A percentile compares a stretch with the other conserved stretches of the same genome.
Conservation (phyloP, 1,140 invertebrate species). For the Muscidifurax raptorellus region DNA sequence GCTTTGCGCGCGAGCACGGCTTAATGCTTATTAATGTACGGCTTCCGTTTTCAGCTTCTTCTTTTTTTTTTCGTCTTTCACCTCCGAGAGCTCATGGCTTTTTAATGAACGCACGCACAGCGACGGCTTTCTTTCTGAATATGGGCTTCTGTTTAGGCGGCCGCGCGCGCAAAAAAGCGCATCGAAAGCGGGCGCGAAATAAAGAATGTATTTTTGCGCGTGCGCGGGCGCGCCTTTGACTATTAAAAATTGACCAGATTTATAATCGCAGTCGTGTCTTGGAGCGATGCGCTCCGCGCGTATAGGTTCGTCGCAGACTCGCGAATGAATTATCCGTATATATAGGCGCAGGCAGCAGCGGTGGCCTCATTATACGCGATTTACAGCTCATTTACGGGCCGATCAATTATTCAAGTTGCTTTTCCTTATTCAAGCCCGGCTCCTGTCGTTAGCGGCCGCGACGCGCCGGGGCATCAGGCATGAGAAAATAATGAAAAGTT, state of each 20-base stretch:
- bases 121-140: not conserved
- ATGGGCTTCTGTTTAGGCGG: not conserved
- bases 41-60: not conserved
- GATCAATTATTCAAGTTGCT: not conserved
- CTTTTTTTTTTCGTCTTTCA: not conserved
- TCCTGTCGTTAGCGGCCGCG: not conserved
- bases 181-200: not conserved
- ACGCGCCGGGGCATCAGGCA: too few species aligned
- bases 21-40: conserved; percentile 32
- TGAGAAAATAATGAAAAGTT: not conserved
- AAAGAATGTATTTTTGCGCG: not conserved
- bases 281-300: not conserved
- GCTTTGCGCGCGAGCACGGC: not conserved
- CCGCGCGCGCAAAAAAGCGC: not conserved
- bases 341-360: too few species aligned
- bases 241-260: conserved; percentile 8
- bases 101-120: not conserved
- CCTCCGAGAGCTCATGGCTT: not conserved
- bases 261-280: not conserved
- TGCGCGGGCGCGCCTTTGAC: not conserved
- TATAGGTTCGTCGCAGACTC: too few species aligned
- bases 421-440: not conserved
- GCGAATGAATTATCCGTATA: not conserved
- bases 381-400: not conserved
- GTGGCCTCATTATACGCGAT: conserved; percentile 8